phyloP scores from a whole-genome alignment of 2,113 vertebrate genomes.

The Catharus minimus region DNA sequence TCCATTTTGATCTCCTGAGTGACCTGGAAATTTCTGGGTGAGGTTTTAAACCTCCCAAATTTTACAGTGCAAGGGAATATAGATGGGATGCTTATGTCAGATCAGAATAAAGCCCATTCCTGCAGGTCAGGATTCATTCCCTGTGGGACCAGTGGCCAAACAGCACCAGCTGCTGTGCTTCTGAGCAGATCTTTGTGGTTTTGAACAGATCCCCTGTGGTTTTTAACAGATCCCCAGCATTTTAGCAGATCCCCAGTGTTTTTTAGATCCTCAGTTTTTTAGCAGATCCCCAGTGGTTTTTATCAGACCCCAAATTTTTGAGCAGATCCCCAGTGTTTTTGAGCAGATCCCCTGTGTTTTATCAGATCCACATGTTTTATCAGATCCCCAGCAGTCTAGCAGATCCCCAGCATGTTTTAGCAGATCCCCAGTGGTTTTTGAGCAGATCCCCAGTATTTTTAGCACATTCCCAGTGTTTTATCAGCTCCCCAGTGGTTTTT shows the following conservation, averaged over 20 bases:
- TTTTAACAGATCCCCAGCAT: rapidly evolving
- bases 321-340: background rate
- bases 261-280: background rate
- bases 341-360: rapidly evolving
- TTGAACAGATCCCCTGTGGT: too few species aligned
- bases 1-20: rapidly evolving
- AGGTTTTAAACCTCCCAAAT: background rate
- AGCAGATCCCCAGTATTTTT: rapidly evolving
- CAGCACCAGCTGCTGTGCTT: background rate
- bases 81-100: rapidly evolving
- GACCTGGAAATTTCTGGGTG: background rate
- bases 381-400: background rate
- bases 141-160: background rate
- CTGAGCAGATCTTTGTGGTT: background rate
- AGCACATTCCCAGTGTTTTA: background rate
- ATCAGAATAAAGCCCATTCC: background rate
- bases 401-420: background rate
- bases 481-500: background rate
- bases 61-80: background rate
- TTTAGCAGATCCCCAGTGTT: background rate
- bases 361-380: background rate
- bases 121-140: background rate
- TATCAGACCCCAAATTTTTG: background rate
- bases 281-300: too few species aligned
- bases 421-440: rapidly evolving